These are phyloP conservation scores for Aurelia coerulea DNA, from an alignment of 30 jellyfish, hydroid and myxozoan species.

Conservation along the genomic window DNA sequence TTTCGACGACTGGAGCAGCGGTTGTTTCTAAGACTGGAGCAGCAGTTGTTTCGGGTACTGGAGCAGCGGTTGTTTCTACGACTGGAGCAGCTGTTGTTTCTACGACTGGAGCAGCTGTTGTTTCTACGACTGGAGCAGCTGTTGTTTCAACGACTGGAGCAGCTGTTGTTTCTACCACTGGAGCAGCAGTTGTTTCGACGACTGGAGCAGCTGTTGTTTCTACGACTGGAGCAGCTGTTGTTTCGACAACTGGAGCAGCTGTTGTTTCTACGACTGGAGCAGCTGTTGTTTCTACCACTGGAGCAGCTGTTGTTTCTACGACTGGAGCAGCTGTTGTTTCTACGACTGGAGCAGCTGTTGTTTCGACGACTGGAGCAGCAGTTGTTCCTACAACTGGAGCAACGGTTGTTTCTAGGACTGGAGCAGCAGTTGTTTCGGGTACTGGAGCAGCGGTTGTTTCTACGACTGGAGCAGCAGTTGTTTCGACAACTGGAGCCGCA, in stretches of 20 bases:
- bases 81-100: conserved; percentile 35
- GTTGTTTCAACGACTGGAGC: conserved; percentile 2
- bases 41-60: conserved; percentile 1
- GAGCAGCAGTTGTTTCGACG: conserved; percentile 40
- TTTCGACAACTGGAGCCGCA: not conserved
- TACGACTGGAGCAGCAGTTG: conserved; percentile 16
- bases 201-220: conserved; percentile 53
- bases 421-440: not conserved
- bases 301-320: conserved; percentile 16
- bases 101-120: conserved; percentile 40
- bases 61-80: conserved; percentile 19
- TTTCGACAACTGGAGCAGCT: conserved; percentile 23
- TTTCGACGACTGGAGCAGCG: conserved; percentile 37
- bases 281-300: conserved; percentile 27
- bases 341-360: not conserved
- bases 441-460: conserved; percentile 11
- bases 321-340: conserved; percentile 47
- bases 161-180: conserved; percentile 24
- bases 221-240: conserved; percentile 46
- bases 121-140: conserved; percentile 13
- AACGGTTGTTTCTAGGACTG: conserved; percentile 31
- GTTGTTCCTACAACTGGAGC: conserved; percentile 20
- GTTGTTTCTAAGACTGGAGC: conserved; percentile 17
- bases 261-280: conserved; percentile 46
- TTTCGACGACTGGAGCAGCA: conserved; percentile 23